Base-by-base conservation (phyloP, 2,888 invertebrate species). In the Diabrotica balteata region DNA sequence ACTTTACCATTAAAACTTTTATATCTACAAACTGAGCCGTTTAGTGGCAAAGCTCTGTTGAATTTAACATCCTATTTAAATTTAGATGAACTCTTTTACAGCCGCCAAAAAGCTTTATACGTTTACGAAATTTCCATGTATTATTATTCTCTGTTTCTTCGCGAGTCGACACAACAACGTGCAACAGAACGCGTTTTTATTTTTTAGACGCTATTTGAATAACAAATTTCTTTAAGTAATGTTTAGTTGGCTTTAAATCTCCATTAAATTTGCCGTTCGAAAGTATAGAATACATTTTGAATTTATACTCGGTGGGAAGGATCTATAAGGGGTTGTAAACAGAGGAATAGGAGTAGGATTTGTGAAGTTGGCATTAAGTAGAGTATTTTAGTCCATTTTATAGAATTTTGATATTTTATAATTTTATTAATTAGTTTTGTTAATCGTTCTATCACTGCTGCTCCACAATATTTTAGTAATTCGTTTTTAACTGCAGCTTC, bases 231-330 rank as follows among this genome's bases (percentile, higher is more conserved):
- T 66, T 67, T 68, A 70, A 73, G 70, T 70, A 68, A 62, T 73
- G 65, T 73, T 73, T 73, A 69, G 71, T 70, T 70, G 68, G 63
- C 66, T 63, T 72, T 73, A 73, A 73, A 73, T 72, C 72, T 72
- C 63, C 71, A 70, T 70, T 70, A 70, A 67, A 71, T 70, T 68
- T 50, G 22, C 68, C 49, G 57, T 62, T 67, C 50, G 63, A 63
- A 63, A 67, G 66, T 71, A 61, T 60, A 66, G 70, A 71, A 71
- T 69, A 58, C 64, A 72, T 67, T 69, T 71, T 55, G 67, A 65
- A 66, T 67, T 67, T 66, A 53, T 46, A 46, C 42, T 32, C 32
- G 32, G 32, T 32, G 32, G 32, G 32, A 32, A 4, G 3, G 32
- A 32, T 32, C 32, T 32, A 32, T 32, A 32, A 32, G 32, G 5